Evolutionary conservation across 2,888 invertebrate species (phyloP).

Genomic region (Pandemis heparana): DNA sequence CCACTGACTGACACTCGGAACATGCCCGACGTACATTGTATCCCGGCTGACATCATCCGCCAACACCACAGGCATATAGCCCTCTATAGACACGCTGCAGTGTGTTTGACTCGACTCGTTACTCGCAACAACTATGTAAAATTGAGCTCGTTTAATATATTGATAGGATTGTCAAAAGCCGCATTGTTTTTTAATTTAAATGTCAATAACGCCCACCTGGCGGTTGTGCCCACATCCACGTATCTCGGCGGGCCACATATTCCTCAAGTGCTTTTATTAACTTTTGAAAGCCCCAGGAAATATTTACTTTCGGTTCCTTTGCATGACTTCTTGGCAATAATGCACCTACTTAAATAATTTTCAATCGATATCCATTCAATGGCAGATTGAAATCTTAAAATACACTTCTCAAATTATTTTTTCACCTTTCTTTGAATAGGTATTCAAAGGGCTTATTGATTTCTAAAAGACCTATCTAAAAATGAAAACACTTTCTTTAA

Average conservation of each 20-base stretch:
- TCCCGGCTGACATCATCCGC: slow-evolving; percentile 60
- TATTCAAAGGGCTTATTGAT: background rate
- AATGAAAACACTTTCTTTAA: background rate
- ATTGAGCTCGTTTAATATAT: background rate
- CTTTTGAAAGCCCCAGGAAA: background rate
- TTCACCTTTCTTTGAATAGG: background rate
- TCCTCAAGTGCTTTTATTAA: background rate
- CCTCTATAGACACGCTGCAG: slow-evolving; percentile 63
- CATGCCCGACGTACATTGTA: slow-evolving; percentile 64
- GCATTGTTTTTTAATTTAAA: background rate
- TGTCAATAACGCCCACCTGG: background rate
- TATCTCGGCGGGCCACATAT: background rate
- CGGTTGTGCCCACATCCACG: background rate
- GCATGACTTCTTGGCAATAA: background rate
- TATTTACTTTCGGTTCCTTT: background rate
- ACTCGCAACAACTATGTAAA: slow-evolving; percentile 16
- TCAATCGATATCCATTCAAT: background rate
- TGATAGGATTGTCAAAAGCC: background rate
- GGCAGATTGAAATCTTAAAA: background rate
- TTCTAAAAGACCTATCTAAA: background rate
- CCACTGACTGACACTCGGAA: slow-evolving; percentile 58
- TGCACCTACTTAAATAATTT: background rate
- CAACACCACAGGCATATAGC: slow-evolving; percentile 52
- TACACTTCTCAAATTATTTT: background rate
- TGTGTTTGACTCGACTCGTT: slow-evolving; percentile 51